Conservation (phyloP, 2,888 invertebrate genomes). For the Alloplasta piceator region DNA sequence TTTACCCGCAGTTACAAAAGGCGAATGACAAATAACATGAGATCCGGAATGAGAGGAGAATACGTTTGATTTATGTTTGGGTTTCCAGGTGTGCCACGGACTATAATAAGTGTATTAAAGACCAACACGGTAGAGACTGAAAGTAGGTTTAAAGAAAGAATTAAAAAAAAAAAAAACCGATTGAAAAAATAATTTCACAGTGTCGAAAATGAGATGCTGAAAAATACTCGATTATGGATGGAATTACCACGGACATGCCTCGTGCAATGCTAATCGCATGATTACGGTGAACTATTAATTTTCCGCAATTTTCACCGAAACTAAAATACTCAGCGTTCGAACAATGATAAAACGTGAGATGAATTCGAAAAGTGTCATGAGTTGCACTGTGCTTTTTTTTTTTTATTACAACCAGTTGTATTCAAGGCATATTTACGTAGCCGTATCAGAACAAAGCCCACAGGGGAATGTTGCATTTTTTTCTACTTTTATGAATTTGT, state of each 20-base stretch:
- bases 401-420: constrained; percentile 14
- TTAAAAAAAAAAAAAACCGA: constrained; percentile 10
- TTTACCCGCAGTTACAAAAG: constrained; percentile 82
- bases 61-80: constrained; percentile 65
- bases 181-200: constrained; percentile 13
- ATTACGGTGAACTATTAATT: constrained; percentile 13
- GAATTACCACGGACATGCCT: constrained; percentile 28
- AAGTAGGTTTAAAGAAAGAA: constrained; percentile 50
- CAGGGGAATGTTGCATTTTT: constrained; percentile 11
- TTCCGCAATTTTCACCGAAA: constrained; percentile 7
- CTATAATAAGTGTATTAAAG: constrained; percentile 61
- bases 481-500: constrained; percentile 43
- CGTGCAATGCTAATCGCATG: constrained; percentile 46
- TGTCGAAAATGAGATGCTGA: constrained; percentile 39
- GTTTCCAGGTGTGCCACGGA: constrained; percentile 67
- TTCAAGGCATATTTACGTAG: constrained; percentile 27
- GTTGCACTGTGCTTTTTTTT: constrained; percentile 28
- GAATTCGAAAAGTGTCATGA: constrained; percentile 18
- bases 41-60: constrained; percentile 64
- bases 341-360: constrained; percentile 13
- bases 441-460: constrained; percentile 26
- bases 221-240: constrained; percentile 40
- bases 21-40: constrained; percentile 77
- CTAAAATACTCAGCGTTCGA: constrained; percentile 26
- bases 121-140: constrained; percentile 64